These are phyloP conservation scores for Tauraco hartlaubi DNA, from an alignment of 2,797 vertebrate species.

Conservation along the genomic window DNA sequence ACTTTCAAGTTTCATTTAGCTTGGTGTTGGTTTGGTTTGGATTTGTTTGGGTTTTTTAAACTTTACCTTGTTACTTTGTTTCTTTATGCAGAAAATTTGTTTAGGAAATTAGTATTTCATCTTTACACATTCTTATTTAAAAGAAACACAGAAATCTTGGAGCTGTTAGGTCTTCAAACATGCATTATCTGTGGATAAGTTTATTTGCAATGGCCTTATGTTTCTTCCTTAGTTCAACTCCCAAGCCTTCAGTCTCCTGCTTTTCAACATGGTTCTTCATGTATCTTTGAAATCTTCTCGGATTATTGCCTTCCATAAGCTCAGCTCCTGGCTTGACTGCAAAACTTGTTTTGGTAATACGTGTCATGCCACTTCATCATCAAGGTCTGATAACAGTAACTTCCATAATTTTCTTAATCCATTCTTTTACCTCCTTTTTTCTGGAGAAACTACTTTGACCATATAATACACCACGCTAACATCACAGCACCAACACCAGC, in stretches of 20 bases:
- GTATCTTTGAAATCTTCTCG: neutral
- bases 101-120: neutral
- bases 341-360: neutral
- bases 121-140: neutral
- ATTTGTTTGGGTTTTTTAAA: neutral
- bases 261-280: neutral
- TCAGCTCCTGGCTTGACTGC: neutral
- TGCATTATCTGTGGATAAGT: neutral
- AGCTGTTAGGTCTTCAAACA: neutral
- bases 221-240: neutral
- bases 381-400: neutral
- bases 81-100: neutral
- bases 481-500: neutral
- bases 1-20: neutral
- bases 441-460: neutral
- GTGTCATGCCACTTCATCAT: neutral
- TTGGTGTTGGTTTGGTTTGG: neutral
- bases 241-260: neutral
- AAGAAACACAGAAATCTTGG: neutral
- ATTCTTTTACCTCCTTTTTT: neutral
- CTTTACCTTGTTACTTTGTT: neutral
- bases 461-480: accelerated
- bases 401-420: neutral
- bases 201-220: neutral
- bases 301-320: neutral